phyloP scores from a whole-genome alignment of 2,797 vertebrate genomes.

The Pipistrellus kuhlii region DNA sequence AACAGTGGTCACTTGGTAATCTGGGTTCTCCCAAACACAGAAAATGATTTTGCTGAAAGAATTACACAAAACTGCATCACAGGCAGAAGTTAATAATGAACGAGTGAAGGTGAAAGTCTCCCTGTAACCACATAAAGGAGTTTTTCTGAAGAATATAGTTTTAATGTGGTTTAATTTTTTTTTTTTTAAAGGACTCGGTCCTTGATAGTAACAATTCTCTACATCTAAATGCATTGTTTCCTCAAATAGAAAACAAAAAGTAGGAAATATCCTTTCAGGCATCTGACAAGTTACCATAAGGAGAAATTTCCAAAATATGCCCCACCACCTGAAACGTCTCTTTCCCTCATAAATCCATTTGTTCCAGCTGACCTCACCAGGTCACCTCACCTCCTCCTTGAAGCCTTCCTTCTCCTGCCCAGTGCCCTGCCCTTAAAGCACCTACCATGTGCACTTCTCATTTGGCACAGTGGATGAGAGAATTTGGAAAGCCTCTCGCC shows the following conservation, averaged over 20 bases:
- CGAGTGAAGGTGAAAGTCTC: not conserved
- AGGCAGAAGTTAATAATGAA: not conserved
- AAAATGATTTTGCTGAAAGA: not conserved
- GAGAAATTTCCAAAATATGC: not conserved
- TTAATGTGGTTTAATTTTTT: not conserved
- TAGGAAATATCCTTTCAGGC: not conserved
- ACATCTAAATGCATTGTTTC: not conserved
- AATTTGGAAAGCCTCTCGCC: not conserved
- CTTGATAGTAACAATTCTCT: not conserved
- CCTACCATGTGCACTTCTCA: not conserved
- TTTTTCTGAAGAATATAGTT: not conserved
- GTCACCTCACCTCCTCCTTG: not conserved
- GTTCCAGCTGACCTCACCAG: not conserved
- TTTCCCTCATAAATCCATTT: not conserved
- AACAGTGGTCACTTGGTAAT: not conserved
- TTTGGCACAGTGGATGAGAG: not conserved
- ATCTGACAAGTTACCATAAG: not conserved
- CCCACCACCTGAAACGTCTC: not conserved
- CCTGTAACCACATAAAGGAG: not conserved
- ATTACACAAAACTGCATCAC: not conserved
- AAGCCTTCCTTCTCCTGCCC: not conserved
- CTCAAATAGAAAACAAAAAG: not conserved
- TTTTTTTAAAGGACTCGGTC: not conserved
- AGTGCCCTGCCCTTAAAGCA: not conserved
- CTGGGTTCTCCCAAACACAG: not conserved